Percentiles rank a stretch among this genome's conserved stretches.
Evolutionary conservation across 2,888 invertebrate species (phyloP).

Genomic region (Halocaridina rubra): DNA sequence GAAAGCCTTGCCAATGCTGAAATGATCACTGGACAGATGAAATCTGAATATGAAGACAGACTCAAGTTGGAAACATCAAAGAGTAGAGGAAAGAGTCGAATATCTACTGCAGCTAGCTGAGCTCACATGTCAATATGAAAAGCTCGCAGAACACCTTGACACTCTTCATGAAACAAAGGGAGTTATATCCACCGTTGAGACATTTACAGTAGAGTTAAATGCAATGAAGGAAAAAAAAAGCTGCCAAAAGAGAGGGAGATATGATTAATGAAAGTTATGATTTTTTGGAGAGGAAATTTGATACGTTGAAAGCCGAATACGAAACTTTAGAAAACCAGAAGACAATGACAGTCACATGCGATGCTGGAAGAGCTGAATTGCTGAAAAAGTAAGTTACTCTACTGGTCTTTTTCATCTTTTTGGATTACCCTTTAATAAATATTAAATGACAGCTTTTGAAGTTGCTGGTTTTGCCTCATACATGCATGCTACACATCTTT

Average conservation of each 20-base stretch:
- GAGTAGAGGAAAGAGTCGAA: neutral
- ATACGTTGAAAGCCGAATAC: neutral
- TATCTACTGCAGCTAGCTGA: neutral
- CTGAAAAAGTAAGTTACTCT: too few relatives aligned
- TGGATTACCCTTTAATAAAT: too few relatives aligned
- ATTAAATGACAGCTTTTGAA: too few relatives aligned
- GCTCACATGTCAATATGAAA: neutral
- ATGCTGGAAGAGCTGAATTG: neutral
- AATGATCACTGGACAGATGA: neutral
- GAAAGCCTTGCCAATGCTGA: neutral
- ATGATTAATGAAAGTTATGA: slow-evolving; percentile 20
- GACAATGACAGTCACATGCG: neutral
- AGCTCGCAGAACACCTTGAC: neutral
- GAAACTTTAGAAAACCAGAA: neutral
- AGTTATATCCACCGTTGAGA: neutral
- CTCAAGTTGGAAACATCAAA: neutral
- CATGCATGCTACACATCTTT: too few relatives aligned
- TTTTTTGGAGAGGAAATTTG: slow-evolving; percentile 7
- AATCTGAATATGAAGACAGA: neutral
- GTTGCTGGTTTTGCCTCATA: too few relatives aligned
- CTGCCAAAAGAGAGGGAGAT: slow-evolving; percentile 11
- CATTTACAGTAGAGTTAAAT: neutral
- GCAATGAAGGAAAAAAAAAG: slow-evolving; percentile 38
- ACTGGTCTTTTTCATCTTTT: too few relatives aligned
- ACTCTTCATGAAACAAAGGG: slow-evolving; percentile 1